These are phyloP conservation scores for Yoshiicerus persimilis DNA, from an alignment of 1,140 invertebrate species.

Conservation along the genomic window DNA sequence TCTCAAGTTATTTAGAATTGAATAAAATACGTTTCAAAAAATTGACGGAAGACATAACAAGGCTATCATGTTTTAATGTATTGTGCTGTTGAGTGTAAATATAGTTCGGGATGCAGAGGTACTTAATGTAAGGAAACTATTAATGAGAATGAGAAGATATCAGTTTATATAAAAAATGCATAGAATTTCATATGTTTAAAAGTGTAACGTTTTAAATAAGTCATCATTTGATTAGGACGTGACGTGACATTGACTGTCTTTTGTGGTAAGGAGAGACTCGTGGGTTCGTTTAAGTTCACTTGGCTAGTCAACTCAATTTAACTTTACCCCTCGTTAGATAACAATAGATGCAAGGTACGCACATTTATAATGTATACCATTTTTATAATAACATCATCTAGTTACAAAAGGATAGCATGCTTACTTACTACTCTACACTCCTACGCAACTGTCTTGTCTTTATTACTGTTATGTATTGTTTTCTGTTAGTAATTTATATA, in stretches of 20 bases:
- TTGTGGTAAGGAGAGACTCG: constrained; percentile 7
- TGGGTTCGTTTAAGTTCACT: background rate
- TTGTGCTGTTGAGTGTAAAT: background rate
- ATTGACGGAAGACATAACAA: background rate
- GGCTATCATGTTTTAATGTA: background rate
- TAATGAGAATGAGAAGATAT: too few species aligned
- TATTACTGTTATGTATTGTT: background rate
- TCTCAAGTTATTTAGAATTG: background rate
- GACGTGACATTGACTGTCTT: background rate
- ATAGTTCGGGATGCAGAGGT: too few species aligned
- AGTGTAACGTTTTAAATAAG: background rate
- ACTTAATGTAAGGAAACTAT: too few species aligned
- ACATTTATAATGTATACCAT: background rate
- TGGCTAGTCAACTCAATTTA: background rate
- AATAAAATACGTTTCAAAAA: background rate
- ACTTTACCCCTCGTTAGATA: background rate
- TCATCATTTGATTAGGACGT: background rate
- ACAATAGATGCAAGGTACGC: background rate
- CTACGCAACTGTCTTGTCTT: background rate
- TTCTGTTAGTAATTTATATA: background rate
- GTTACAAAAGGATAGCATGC: background rate
- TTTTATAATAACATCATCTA: too few species aligned
- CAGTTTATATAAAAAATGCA: background rate
- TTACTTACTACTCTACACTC: background rate
- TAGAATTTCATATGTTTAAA: background rate